Evolutionary conservation across 2,113 vertebrate species (phyloP), one percentile per base, ranked within the genome.

Genomic region (Spheniscus mendiculus): DNA sequence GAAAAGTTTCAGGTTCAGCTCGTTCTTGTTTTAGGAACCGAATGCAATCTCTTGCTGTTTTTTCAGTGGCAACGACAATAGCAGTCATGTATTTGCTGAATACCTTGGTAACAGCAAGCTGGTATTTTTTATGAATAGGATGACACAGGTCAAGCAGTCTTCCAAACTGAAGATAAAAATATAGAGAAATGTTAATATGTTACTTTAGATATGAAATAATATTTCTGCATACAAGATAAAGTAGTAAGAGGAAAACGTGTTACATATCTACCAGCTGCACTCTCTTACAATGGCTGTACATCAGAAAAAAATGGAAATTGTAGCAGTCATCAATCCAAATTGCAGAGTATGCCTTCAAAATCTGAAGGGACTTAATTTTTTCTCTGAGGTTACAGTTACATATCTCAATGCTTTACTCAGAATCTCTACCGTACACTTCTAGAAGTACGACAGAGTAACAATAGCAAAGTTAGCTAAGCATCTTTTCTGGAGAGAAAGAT

Each of bases 41-140:
- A 97, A 99, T 99, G 73, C 99, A 99, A 74, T 99, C 99, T 18
- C 97, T 98, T 23, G 99, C 99, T 62, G 98, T 97, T 90, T 99
- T 99, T 92, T 99, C 99, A 17, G 99, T 97, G 18, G 98, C 34
- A 89, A 99, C 99, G n/a, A 99, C 98, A 13, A 99, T 98, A 76
- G 99, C 99, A 23, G 98, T 97, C 97, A 99, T 98, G 94, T 99
- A 99, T 65, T 62, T 98, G 80, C 99, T 99, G 73, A 99, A 99
- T 27, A 99, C 98, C 95, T 99, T 99, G 79, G 99, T 99, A 80
- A 99, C 98, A 26, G 99, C 99, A 88, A 99, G 98, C 91, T 99
- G 99, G 92, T 99, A 99, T 95, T 99, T 99, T 97, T 99, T 99
- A 95, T 99, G 99, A 85, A 99, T 99, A 69, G 99, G 99, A 90